A percentile compares a stretch with the other conserved stretches of the same genome.
phyloP scores from a whole-genome alignment of 2,113 vertebrate genomes.

The Lepus timidus region DNA sequence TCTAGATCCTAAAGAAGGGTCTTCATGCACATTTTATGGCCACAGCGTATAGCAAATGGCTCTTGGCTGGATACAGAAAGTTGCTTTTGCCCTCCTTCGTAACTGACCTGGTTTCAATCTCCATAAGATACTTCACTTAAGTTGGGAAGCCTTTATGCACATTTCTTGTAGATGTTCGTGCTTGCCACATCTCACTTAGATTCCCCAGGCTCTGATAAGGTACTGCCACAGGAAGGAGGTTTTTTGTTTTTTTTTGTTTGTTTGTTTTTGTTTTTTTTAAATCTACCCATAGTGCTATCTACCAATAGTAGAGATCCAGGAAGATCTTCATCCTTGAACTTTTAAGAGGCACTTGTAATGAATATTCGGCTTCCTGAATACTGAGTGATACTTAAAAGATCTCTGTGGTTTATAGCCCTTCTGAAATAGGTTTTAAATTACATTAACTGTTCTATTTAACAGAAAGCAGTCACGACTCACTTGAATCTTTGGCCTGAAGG shows the following conservation, averaged over 20 bases:
- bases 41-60: not conserved
- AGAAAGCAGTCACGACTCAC: not conserved
- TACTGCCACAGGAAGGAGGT: not conserved
- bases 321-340: conserved; percentile 52
- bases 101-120: conserved; percentile 29
- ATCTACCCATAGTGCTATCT: not conserved
- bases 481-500: conserved; percentile 53
- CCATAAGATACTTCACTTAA: not conserved
- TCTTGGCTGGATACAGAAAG: conserved; percentile 11
- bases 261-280: not conserved
- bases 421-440: conserved; percentile 68
- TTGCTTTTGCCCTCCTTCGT: not conserved
- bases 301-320: not conserved
- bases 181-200: conserved; percentile 39
- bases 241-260: too few relatives aligned
- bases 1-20: conserved; percentile 33
- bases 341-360: conserved; percentile 51
- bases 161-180: not conserved
- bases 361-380: conserved; percentile 50
- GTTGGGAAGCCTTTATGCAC: conserved; percentile 37
- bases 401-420: conserved; percentile 57
- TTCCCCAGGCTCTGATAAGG: conserved; percentile 29
- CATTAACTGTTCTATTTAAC: conserved; percentile 48
- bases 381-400: conserved; percentile 59
- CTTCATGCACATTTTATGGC: not conserved